phyloP scores from a whole-genome alignment of 1,140 invertebrate genomes.

The Scaptomyza graminum region DNA sequence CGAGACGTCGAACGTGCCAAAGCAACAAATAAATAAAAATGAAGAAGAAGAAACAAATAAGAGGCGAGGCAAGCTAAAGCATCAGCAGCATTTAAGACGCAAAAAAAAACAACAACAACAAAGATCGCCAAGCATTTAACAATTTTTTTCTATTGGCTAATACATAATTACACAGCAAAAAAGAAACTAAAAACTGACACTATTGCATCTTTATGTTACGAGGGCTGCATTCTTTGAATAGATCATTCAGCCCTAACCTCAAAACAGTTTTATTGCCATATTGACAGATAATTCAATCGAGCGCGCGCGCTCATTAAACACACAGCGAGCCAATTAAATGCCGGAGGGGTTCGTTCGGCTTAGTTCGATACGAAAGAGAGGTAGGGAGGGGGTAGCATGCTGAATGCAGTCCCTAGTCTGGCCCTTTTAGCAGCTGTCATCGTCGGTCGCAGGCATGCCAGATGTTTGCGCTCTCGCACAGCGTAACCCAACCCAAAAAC shows the following conservation, averaged over 20 bases:
- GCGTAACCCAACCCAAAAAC: constrained; percentile 66
- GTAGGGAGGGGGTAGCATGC: constrained; percentile 8
- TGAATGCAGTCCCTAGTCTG: constrained; percentile 22
- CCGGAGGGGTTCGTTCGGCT: neutral
- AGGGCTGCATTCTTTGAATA: constrained; percentile 21
- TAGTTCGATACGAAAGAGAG: neutral
- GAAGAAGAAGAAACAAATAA: constrained; percentile 30
- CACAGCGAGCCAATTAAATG: constrained; percentile 38
- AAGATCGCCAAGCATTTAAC: constrained; percentile 41
- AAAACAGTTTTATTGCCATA: constrained; percentile 69
- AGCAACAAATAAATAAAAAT: constrained; percentile 59
- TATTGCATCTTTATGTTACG: neutral
- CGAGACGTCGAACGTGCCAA: constrained; percentile 57
- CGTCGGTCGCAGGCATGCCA: constrained; percentile 44
- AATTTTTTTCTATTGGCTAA: constrained; percentile 25
- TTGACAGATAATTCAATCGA: constrained; percentile 76
- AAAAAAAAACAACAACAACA: constrained; percentile 17
- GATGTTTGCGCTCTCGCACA: constrained; percentile 48
- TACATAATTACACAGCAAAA: constrained; percentile 13
- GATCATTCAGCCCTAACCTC: constrained; percentile 49
- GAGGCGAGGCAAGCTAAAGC: constrained; percentile 19
- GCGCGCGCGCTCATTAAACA: constrained; percentile 35
- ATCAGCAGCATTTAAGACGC: constrained; percentile 14
- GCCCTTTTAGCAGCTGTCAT: constrained; percentile 74
- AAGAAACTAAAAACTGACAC: neutral